Percentiles rank a stretch among this genome's conserved stretches.
These are phyloP conservation scores for Pecten maximus DNA, from an alignment of 2,888 invertebrate species.

Conservation along the genomic window DNA sequence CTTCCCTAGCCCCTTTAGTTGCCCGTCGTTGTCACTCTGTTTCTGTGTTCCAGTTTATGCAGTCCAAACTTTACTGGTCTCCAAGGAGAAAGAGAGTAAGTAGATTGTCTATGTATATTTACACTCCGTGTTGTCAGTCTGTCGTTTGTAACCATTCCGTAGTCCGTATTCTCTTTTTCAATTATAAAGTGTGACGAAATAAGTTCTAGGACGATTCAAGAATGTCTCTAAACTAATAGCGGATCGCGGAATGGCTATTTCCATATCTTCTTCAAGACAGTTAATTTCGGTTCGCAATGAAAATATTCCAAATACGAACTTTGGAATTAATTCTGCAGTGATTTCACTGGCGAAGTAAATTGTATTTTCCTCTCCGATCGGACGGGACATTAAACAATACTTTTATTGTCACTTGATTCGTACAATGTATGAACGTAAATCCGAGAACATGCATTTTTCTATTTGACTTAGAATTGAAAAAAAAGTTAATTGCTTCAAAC, in stretches of 20 bases:
- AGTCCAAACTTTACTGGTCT: constrained; percentile 30
- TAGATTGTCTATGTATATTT: neutral
- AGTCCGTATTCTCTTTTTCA: constrained; percentile 8
- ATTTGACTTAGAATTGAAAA: neutral
- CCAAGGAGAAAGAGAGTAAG: constrained; percentile 14
- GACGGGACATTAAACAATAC: neutral
- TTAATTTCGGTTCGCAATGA: constrained; percentile 9
- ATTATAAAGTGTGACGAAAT: neutral
- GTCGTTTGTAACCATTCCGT: neutral
- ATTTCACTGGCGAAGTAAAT: neutral
- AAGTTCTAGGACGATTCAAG: neutral
- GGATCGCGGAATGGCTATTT: neutral
- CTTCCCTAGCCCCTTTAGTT: neutral
- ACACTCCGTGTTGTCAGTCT: neutral
- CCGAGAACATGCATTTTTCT: neutral
- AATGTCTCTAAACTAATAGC: neutral
- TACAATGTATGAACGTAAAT: too few species aligned
- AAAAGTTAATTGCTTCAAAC: neutral
- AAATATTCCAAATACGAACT: neutral
- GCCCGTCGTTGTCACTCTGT: constrained; percentile 6
- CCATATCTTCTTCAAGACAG: neutral
- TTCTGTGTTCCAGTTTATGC: constrained; percentile 17
- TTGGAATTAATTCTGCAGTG: neutral
- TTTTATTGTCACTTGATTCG: too few species aligned
- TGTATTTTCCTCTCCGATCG: neutral